phyloP scores from a whole-genome alignment of 2,888 invertebrate genomes.

The Shargacucullia verbasci region DNA sequence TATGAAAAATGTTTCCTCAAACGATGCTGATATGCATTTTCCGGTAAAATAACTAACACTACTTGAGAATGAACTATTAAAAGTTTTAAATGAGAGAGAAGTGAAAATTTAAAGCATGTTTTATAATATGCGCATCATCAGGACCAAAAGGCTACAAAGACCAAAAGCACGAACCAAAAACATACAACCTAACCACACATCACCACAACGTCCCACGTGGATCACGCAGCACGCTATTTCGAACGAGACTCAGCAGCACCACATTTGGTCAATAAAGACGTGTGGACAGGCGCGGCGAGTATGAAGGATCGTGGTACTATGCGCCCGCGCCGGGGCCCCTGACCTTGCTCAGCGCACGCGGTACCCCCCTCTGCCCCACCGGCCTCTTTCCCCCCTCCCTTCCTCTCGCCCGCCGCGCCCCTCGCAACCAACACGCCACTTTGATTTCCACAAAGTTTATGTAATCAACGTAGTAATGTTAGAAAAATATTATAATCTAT shows the following conservation, averaged over 20 bases:
- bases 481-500: constrained; percentile 45
- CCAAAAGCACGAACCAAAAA: not conserved
- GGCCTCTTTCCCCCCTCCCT: constrained; percentile 53
- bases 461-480: constrained; percentile 68
- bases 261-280: constrained; percentile 68
- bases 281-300: constrained; percentile 57
- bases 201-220: constrained; percentile 7
- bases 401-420: constrained; percentile 58
- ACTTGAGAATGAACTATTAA: not conserved
- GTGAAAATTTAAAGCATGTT: too few relatives aligned
- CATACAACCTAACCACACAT: not conserved
- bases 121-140: too few relatives aligned
- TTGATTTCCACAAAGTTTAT: constrained; percentile 76
- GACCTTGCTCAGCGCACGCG: constrained; percentile 77
- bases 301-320: constrained; percentile 63
- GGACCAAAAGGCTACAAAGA: not conserved
- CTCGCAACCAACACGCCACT: constrained; percentile 68
- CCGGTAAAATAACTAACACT: not conserved
- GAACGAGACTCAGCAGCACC: constrained; percentile 27
- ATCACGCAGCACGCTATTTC: constrained; percentile 10
- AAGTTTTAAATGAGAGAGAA: not conserved
- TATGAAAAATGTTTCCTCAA: not conserved
- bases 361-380: constrained; percentile 59
- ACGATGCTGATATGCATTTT: not conserved
- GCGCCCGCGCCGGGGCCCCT: constrained; percentile 79